Conservation (phyloP, 1,140 invertebrate genomes). For the Trachelipus rathkii region DNA sequence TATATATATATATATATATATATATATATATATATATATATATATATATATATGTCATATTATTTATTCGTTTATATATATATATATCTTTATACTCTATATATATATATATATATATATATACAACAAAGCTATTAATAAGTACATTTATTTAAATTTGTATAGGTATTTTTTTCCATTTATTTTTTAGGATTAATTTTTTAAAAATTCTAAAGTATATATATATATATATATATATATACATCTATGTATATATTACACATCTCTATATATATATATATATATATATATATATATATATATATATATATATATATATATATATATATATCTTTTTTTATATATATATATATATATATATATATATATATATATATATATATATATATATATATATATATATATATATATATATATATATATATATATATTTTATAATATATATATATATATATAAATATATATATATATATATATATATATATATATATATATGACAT, state of each 20-base stretch:
- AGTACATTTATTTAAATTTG: too few relatives aligned
- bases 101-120: not conserved
- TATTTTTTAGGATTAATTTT: too few relatives aligned
- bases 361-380: conserved; percentile 19
- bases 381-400: conserved; percentile 2
- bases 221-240: too few relatives aligned
- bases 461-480: conserved; percentile 16
- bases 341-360: conserved; percentile 19
- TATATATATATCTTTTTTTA: not conserved
- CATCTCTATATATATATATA: conserved; percentile 11
- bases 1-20: conserved; percentile 10
- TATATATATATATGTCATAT: conserved; percentile 20
- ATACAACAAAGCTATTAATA: too few relatives aligned
- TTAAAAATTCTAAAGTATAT: too few relatives aligned
- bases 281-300: conserved; percentile 17
- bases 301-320: conserved; percentile 10
- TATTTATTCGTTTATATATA: not conserved
- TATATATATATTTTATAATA: not conserved
- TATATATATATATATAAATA: conserved; percentile 5
- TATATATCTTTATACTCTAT: not conserved
- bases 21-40: conserved; percentile 16
- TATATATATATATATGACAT: not conserved
- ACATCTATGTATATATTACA: not conserved
- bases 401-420: not conserved
- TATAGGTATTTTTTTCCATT: too few relatives aligned